Conservation (phyloP, 2,113 vertebrate genomes). For the Bothrops jararaca region DNA sequence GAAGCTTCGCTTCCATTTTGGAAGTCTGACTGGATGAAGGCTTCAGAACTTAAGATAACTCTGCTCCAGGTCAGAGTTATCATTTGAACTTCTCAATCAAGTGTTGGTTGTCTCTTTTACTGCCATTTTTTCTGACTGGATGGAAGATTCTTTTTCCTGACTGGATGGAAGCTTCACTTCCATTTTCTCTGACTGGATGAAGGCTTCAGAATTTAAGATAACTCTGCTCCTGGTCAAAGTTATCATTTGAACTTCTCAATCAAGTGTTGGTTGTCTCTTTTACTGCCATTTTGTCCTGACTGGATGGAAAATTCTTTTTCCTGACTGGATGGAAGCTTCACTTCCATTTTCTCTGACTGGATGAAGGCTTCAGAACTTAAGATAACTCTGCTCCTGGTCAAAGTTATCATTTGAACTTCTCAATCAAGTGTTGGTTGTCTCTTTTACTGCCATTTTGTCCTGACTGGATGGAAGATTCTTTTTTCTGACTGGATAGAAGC, state of each 20-base stretch:
- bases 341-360: no score
- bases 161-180: no score
- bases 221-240: constrained; percentile 7
- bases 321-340: no score
- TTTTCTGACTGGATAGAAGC: no score
- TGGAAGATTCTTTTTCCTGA: neutral
- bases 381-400: no score
- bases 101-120: constrained; percentile 36
- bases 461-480: constrained; percentile 28
- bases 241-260: constrained; percentile 59
- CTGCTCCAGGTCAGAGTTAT: constrained; percentile 32
- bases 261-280: constrained; percentile 47
- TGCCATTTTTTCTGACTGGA: constrained; percentile 28
- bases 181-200: no score
- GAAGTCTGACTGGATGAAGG: no score
- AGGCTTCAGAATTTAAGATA: no score
- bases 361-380: no score
- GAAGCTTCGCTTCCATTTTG: no score
- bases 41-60: no score
- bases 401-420: constrained; percentile 63
- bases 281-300: constrained; percentile 15
- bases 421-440: constrained; percentile 54
- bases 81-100: constrained; percentile 62
- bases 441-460: constrained; percentile 1
- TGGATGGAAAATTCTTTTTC: no score